Evolutionary conservation across 2,113 vertebrate species (phyloP).

Genomic region (Ornithorhynchus anatinus): DNA sequence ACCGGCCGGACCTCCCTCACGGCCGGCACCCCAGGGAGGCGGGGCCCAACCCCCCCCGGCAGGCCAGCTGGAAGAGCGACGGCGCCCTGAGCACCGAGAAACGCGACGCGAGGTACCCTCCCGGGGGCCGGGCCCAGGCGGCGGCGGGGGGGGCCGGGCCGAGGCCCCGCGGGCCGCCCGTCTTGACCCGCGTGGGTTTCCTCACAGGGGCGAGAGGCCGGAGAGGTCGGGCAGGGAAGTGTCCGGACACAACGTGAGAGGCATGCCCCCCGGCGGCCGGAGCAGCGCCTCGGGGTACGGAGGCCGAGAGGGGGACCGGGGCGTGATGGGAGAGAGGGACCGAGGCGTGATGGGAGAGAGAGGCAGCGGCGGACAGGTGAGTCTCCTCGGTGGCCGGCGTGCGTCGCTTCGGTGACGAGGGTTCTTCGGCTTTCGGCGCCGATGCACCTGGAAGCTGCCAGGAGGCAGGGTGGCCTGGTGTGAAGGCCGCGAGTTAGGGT

Average conservation of each 20-base stretch:
- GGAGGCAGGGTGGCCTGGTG: too few relatives aligned
- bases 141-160: too few relatives aligned
- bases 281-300: slow-evolving; percentile 80
- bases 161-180: too few relatives aligned
- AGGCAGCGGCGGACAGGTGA: slow-evolving; percentile 78
- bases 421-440: too few relatives aligned
- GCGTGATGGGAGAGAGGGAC: slow-evolving; percentile 78
- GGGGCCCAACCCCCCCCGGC: slow-evolving; percentile 72
- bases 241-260: slow-evolving; percentile 79
- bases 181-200: slow-evolving; percentile 62
- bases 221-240: slow-evolving; percentile 88
- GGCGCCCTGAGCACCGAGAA: slow-evolving; percentile 81
- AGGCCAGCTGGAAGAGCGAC: slow-evolving; percentile 85
- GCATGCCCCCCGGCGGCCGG: slow-evolving; percentile 77
- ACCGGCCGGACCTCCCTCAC: slow-evolving; percentile 81
- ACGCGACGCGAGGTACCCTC: slow-evolving; percentile 83
- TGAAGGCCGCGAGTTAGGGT: too few relatives aligned
- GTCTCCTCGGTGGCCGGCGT: neutral
- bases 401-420: too few relatives aligned
- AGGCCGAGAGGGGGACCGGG: slow-evolving; percentile 79
- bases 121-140: too few relatives aligned
- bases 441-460: too few relatives aligned
- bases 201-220: slow-evolving; percentile 74
- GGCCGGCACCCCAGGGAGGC: slow-evolving; percentile 82
- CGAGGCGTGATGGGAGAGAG: slow-evolving; percentile 78